A percentile compares a stretch with the other conserved stretches of the same genome.
These are phyloP conservation scores for Heliconius ismenius DNA, from an alignment of 2,888 invertebrate genomes.

Conservation along the genomic window DNA sequence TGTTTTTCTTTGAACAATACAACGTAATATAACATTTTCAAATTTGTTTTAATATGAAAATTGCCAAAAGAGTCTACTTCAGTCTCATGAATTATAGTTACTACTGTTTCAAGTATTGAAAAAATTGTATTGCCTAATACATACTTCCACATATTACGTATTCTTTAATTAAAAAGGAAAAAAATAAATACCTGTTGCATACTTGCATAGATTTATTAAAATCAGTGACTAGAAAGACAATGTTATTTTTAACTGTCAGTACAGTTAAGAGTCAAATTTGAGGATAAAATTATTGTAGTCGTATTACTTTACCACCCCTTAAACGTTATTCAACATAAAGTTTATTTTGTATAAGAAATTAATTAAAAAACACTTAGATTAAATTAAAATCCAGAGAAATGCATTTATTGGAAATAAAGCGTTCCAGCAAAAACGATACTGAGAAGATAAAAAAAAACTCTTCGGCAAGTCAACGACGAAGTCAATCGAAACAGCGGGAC, in stretches of 20 bases:
- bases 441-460: constrained; percentile 51
- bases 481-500: constrained; percentile 62
- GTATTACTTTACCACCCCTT: neutral
- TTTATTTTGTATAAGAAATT: constrained; percentile 24
- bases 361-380: constrained; percentile 26
- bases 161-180: neutral
- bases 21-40: constrained; percentile 47
- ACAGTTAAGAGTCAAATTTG: neutral
- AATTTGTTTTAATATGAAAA: neutral
- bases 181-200: neutral
- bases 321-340: neutral
- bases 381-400: constrained; percentile 6
- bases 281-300: neutral
- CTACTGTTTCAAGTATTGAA: neutral
- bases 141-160: neutral
- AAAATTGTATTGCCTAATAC: neutral
- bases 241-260: neutral
- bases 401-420: constrained; percentile 41
- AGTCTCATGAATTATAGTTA: neutral
- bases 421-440: constrained; percentile 41
- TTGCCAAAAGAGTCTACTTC: neutral
- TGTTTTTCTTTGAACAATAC: constrained; percentile 77
- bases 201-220: neutral
- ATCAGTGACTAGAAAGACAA: neutral
- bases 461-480: constrained; percentile 57